Evolutionary conservation across 2,113 vertebrate species (phyloP).

Genomic region (Nematolebias whitei): DNA sequence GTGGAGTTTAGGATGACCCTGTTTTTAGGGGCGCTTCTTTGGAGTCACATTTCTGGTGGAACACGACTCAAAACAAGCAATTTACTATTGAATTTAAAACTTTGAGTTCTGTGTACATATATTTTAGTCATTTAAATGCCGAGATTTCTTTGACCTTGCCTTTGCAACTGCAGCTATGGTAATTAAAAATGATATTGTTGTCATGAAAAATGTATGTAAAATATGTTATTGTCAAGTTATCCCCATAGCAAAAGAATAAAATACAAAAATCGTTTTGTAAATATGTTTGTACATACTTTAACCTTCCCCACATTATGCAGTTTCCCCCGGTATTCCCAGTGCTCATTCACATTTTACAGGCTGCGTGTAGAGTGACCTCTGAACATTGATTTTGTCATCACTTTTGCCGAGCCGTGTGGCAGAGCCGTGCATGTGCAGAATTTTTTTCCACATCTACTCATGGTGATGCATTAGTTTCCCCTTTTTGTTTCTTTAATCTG

Average conservation of each 20-base stretch:
- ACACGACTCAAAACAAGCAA: conserved; percentile 13
- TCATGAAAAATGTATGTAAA: conserved; percentile 1
- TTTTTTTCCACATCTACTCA: neutral
- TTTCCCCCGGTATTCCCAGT: conserved; percentile 25
- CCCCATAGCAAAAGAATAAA: conserved; percentile 8
- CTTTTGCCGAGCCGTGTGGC: conserved; percentile 15
- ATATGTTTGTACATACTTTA: conserved; percentile 8
- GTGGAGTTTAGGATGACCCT: conserved; percentile 51
- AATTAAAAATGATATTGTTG: neutral
- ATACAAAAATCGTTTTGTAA: neutral
- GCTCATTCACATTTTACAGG: conserved; percentile 9
- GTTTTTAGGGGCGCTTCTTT: conserved; percentile 38
- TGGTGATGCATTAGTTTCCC: neutral
- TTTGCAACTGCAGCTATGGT: conserved; percentile 35
- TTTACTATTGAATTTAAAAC: neutral
- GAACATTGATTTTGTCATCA: conserved; percentile 45
- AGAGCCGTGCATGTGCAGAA: neutral
- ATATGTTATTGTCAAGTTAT: neutral
- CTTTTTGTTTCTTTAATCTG: no score
- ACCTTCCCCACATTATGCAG: conserved; percentile 17
- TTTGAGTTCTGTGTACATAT: conserved; percentile 9
- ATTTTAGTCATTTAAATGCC: conserved; percentile 1
- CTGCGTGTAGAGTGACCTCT: conserved; percentile 35
- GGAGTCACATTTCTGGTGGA: conserved; percentile 10
- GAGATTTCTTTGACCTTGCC: conserved; percentile 25